These are phyloP conservation scores for Lacanobia wlatinum DNA, from an alignment of 2,888 invertebrate species.

Conservation along the genomic window DNA sequence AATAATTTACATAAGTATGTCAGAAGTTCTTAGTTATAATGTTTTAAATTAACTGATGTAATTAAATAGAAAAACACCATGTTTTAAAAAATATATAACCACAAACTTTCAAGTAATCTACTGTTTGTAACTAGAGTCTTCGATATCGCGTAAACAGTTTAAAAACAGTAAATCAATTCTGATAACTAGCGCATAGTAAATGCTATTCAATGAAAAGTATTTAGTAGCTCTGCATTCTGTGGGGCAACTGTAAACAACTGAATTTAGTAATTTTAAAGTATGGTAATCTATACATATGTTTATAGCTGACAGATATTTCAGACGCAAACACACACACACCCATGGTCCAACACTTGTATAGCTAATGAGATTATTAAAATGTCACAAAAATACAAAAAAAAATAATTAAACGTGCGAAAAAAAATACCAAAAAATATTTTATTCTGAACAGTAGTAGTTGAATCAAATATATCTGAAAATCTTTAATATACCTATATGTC, in stretches of 20 bases:
- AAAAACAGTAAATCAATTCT: constrained; percentile 13
- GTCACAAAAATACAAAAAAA: not conserved
- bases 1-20: constrained; percentile 49
- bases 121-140: not conserved
- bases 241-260: constrained; percentile 44
- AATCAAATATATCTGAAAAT: not conserved
- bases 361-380: not conserved
- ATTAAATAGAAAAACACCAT: constrained; percentile 27
- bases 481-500: not conserved
- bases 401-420: not conserved
- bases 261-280: constrained; percentile 45
- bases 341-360: too few species aligned
- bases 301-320: constrained; percentile 2
- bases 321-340: too few species aligned
- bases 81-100: constrained; percentile 24
- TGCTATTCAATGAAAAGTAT: constrained; percentile 13
- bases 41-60: constrained; percentile 39
- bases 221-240: constrained; percentile 5
- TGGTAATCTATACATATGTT: constrained; percentile 24
- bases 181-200: constrained; percentile 7
- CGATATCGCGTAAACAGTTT: constrained; percentile 23
- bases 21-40: constrained; percentile 48
- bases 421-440: not conserved
- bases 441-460: not conserved
- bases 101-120: not conserved